phyloP scores from a whole-genome alignment of 1,140 invertebrate species.

The Euura lappo region DNA sequence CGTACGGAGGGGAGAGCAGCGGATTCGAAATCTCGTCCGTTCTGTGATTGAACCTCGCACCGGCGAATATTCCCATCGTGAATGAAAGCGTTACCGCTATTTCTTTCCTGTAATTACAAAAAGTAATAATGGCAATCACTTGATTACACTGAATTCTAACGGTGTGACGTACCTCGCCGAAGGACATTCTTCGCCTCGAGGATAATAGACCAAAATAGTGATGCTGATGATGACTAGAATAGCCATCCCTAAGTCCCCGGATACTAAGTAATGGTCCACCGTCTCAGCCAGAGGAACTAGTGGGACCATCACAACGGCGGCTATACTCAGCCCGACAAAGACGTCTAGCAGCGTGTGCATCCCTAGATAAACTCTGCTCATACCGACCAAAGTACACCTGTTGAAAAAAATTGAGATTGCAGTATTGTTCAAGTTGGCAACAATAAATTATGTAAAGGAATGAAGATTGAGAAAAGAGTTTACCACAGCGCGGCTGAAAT shows the following conservation, averaged over 20 bases:
- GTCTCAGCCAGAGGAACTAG: conserved; percentile 77
- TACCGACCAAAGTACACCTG: conserved; percentile 79
- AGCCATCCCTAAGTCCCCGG: conserved; percentile 70
- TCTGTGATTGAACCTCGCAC: no score
- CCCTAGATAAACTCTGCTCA: conserved; percentile 87
- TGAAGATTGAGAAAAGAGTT: conserved; percentile 9
- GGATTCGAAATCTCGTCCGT: no score
- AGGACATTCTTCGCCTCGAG: conserved; percentile 79
- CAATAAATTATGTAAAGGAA: conserved; percentile 8
- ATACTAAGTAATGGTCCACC: conserved; percentile 76
- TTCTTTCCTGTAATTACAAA: no score
- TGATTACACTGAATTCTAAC: neutral
- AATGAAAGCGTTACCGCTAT: no score
- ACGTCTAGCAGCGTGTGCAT: conserved; percentile 92
- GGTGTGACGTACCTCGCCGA: conserved; percentile 71
- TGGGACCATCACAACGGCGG: conserved; percentile 70
- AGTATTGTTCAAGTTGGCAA: conserved; percentile 17
- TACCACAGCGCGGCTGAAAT: conserved; percentile 64
- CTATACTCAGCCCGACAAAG: conserved; percentile 73
- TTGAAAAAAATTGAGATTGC: neutral
- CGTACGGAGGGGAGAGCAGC: no score
- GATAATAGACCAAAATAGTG: conserved; percentile 73
- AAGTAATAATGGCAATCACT: no score
- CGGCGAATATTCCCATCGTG: no score
- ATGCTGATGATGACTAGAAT: conserved; percentile 70